Base-by-base conservation (phyloP, 2,113 vertebrate genomes). In the Podocnemis expansa region DNA sequence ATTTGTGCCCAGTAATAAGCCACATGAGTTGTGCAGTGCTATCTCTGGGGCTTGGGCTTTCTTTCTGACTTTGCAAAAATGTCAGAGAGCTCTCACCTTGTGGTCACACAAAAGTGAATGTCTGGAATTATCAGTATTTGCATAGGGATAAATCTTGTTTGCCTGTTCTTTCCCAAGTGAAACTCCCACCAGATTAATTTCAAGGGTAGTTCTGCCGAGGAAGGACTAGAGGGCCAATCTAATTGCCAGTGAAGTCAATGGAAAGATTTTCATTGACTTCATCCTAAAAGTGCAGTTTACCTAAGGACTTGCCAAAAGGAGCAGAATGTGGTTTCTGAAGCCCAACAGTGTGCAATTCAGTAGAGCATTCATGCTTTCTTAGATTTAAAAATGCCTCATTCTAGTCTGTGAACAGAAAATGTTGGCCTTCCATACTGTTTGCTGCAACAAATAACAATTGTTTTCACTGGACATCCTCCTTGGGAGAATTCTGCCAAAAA, bases 361-460 rank as follows among this genome's bases (percentile, higher is more conserved):
- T 0, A 0, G 27, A 70, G 8, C 19, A n/a, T 56, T 54, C 41
- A 25, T 19, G 0, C 5, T 43, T 21, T 47, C 4, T 22, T 38
- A 45, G n/a, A 38, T 21, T 21, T 76, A 76, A 10, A 76, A 76
- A 76, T 76, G 25, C 25, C 73, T 45, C 73, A 45, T 76, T 24
- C 22, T n/a, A n/a, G n/a, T n/a, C n/a, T 70, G n/a, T 22, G 19
- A 70, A 70, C 45, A 45, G 24, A 45, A 76, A 76, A 45, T 76
- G 25, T 21, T 76, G 41, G 41, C 38, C 73, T 45, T 43, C 81
- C 47, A 3, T 25, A 0, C 0, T 17, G 43, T 8, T 63, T 84
- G 84, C 60, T 49, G 21, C 25, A 38, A 55, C 34, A 13, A 19
- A 55, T 58, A n/a, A n/a, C 70, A 45, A 67, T 70, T 49, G 5